Conservation (phyloP, 2,888 invertebrate species). For the Halictus quadricinctus region DNA sequence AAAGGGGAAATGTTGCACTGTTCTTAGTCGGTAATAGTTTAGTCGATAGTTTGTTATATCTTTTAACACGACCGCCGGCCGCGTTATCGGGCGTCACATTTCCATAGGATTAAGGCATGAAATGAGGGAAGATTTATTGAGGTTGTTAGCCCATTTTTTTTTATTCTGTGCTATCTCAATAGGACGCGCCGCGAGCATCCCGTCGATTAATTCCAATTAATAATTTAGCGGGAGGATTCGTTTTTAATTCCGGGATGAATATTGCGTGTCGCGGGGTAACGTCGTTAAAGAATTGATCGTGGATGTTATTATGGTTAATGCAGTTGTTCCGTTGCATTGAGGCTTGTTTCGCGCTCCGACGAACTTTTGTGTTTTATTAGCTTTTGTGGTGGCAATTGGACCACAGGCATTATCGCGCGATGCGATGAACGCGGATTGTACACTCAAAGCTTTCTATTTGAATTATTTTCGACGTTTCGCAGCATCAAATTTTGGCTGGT, state of each 20-base stretch:
- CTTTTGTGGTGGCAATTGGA: neutral
- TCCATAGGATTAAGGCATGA: neutral
- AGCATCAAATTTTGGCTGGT: neutral
- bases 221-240: neutral
- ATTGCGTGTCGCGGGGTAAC: too few relatives aligned
- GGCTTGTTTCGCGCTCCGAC: neutral
- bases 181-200: neutral
- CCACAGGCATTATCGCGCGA: neutral
- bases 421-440: neutral
- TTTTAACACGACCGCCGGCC: slow-evolving; percentile 8
- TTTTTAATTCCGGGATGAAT: neutral
- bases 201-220: neutral
- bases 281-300: neutral
- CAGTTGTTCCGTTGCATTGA: neutral
- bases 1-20: neutral
- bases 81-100: slow-evolving; percentile 1
- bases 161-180: neutral
- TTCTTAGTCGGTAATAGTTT: slow-evolving; percentile 18
- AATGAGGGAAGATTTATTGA: slow-evolving; percentile 4
- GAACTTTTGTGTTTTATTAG: neutral
- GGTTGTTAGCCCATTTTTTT: neutral
- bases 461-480: neutral
- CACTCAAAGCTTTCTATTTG: neutral
- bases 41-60: slow-evolving; percentile 4
- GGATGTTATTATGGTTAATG: neutral